phyloP scores from a whole-genome alignment of 2,113 vertebrate species.

The human (Homo sapiens) region DNA sequence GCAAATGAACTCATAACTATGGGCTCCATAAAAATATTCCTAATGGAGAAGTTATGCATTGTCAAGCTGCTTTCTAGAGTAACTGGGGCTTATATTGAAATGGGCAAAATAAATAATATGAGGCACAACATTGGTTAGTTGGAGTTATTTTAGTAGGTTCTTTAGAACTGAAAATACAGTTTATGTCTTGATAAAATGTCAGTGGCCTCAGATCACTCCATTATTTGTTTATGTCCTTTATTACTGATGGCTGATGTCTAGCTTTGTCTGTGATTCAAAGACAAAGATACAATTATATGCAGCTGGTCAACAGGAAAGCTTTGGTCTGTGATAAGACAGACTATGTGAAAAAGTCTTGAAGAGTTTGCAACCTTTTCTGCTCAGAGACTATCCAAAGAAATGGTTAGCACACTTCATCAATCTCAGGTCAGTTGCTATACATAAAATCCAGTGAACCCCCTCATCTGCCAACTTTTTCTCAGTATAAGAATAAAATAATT shows the following conservation, averaged over 20 bases:
- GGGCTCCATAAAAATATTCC: slow-evolving; percentile 69
- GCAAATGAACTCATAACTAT: slow-evolving; percentile 71
- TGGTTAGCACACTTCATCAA: neutral
- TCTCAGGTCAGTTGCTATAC: neutral
- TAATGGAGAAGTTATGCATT: slow-evolving; percentile 69
- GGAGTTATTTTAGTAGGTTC: neutral
- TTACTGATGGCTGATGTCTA: neutral
- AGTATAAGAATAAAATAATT: slow-evolving; percentile 33
- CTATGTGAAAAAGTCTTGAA: neutral
- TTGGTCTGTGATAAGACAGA: neutral
- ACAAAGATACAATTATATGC: neutral
- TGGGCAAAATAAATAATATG: slow-evolving; percentile 42
- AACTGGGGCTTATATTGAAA: slow-evolving; percentile 32
- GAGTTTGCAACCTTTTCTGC: neutral
- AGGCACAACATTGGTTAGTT: neutral
- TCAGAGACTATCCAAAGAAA: neutral
- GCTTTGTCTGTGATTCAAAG: neutral
- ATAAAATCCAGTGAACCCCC: neutral
- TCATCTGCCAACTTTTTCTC: neutral
- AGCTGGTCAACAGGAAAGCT: neutral
- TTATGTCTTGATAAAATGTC: neutral
- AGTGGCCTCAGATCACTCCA: neutral
- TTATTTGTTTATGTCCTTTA: slow-evolving; percentile 16
- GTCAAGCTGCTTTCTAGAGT: slow-evolving; percentile 57
- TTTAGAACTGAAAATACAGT: neutral